Percentiles rank a stretch among this genome's conserved stretches.
phyloP scores from a whole-genome alignment of 37 sponge, comb jelly and placozoan species.

The Tethya wilhelma region DNA sequence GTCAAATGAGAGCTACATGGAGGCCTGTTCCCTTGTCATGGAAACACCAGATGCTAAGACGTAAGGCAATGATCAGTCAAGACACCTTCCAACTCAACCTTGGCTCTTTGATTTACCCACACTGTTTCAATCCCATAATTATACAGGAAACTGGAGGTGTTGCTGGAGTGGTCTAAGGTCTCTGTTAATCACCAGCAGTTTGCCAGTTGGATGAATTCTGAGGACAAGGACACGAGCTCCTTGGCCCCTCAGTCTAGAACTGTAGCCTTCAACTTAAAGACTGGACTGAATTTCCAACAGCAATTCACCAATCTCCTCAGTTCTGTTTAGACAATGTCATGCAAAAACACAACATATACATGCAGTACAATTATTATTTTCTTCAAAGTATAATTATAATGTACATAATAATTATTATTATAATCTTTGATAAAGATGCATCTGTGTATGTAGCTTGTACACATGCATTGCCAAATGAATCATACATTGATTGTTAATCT shows the following conservation, averaged over 20 bases:
- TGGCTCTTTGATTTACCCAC: not conserved
- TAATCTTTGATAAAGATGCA: no score
- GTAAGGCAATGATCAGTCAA: constrained; percentile 17
- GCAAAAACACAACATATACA: not conserved
- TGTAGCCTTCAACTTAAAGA: not conserved
- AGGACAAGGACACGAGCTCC: not conserved
- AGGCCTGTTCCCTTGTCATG: constrained; percentile 44
- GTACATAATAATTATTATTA: no score
- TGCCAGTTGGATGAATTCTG: not conserved
- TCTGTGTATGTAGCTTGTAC: no score
- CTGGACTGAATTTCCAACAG: constrained; percentile 18
- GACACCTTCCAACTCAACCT: not conserved
- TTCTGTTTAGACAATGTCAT: not conserved
- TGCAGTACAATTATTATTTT: not conserved
- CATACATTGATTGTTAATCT: no score
- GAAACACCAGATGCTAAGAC: constrained; percentile 57
- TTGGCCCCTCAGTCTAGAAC: not conserved
- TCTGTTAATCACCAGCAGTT: not conserved
- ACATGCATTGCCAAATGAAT: no score
- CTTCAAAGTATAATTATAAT: no score
- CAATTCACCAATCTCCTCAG: constrained; percentile 14
- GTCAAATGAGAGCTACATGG: not conserved
- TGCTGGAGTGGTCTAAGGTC: constrained; percentile 34
- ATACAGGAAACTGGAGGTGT: constrained; percentile 36
- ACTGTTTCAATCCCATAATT: not conserved